Base-by-base conservation (phyloP, 2,113 vertebrate genomes). In the Barnardius zonarius region DNA sequence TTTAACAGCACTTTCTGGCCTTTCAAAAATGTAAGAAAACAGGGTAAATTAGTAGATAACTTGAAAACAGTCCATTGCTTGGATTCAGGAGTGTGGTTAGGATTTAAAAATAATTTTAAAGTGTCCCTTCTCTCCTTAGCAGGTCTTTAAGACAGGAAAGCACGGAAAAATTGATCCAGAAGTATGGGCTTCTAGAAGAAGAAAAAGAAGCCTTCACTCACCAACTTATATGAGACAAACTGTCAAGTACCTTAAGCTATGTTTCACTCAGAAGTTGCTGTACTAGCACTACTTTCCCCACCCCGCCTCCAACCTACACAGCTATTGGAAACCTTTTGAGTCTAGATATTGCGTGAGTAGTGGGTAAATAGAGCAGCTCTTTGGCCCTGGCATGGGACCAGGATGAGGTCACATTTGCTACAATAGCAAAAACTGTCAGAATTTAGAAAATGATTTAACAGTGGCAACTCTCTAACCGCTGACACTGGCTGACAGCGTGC, bases 401-500 rank as follows among this genome's bases (percentile, higher is more conserved):
- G 48, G 62, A 92, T 97, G 95, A 96, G 68, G 30, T 97, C 97
- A 96, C 35, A 64, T 83, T 81, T 82, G 59, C 62, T 83, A 89
- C 81, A 81, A 86, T 88, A 97, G 94, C 83, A 96, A 95, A 96
- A 97, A 62, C 61, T 67, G 78, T 49, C 84, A 82, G 94, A 90
- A 84, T 96, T 94, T 95, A 97, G 92, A 93, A 96, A 95, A 91
- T 78, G 24, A 75, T 97, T 96, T 77, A 86, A 89, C 81, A 93
- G 96, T 92, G 91, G 81, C 83, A 79, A 81, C 61, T 82, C 30
- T 87, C 88, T 87, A 90, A 49, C 22, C 17, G 11, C 86, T 80
- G 82, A 39, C 43, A 28, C 15, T 31, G 66, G 13, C 37, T 78
- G 61, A 49, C 33, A 93, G 84, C 85, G 23, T 0, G 11, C 80